phyloP scores from a whole-genome alignment of 2,797 vertebrate species.

The Jordanella pulchra region DNA sequence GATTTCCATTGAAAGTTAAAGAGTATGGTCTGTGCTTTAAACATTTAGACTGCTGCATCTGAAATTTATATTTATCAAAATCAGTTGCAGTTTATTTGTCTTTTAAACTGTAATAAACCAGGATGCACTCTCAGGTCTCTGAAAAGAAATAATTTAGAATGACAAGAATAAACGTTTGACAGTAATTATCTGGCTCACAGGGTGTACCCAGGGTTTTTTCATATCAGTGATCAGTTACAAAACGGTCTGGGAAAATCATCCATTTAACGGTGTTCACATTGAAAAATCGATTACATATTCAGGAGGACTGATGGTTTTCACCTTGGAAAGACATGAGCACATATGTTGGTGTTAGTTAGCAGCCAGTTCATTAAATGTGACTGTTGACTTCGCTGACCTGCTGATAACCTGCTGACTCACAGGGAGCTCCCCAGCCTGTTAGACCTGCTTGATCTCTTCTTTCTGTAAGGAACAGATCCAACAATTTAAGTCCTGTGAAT shows the following conservation, averaged over 20 bases:
- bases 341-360: neutral
- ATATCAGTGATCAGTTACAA: neutral
- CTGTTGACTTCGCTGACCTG: constrained; percentile 5
- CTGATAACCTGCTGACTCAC: neutral
- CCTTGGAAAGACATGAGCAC: neutral
- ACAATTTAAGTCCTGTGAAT: constrained; percentile 29
- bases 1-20: neutral
- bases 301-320: neutral
- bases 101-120: neutral
- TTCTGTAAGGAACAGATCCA: neutral
- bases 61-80: neutral
- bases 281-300: neutral
- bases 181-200: neutral
- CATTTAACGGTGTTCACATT: neutral
- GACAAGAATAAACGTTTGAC: neutral
- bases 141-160: neutral
- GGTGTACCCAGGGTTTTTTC: neutral
- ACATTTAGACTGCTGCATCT: neutral
- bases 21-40: neutral
- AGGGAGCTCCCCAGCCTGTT: constrained; percentile 37
- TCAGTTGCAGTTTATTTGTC: neutral
- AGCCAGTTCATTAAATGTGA: neutral
- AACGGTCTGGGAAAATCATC: neutral
- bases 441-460: constrained; percentile 34
- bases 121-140: neutral